phyloP scores from a whole-genome alignment of 1,140 invertebrate species.

The Drosophila setifemur region DNA sequence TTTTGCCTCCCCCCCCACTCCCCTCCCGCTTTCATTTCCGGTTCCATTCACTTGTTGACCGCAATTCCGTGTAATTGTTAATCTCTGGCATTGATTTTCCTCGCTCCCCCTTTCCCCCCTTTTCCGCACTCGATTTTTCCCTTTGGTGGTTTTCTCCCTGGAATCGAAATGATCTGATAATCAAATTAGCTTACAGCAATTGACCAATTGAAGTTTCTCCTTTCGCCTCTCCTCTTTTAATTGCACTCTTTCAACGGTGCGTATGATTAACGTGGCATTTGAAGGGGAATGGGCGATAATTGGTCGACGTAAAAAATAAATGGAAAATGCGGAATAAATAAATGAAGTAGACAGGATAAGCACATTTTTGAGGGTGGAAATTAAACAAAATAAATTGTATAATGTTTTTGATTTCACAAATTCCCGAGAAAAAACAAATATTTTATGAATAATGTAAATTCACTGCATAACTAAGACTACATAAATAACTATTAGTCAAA shows the following conservation, averaged over 20 bases:
- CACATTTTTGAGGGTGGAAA: background rate
- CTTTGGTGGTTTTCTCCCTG: background rate
- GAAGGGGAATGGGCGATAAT: background rate
- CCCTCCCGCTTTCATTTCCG: too few relatives aligned
- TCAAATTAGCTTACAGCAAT: conserved; percentile 55
- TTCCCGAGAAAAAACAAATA: too few relatives aligned
- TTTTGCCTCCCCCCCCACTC: background rate
- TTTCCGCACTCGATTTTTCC: background rate
- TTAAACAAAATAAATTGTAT: conserved; percentile 3
- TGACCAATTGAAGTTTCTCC: conserved; percentile 22
- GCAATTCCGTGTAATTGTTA: conserved; percentile 68
- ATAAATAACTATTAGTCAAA: too few relatives aligned
- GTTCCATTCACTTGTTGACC: conserved; percentile 48
- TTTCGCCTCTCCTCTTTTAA: conserved; percentile 18
- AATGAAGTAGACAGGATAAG: background rate
- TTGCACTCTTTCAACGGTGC: conserved; percentile 57
- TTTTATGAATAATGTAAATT: too few relatives aligned
- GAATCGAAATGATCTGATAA: conserved; percentile 39
- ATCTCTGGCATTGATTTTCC: conserved; percentile 70
- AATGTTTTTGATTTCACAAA: too few relatives aligned
- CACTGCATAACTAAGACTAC: too few relatives aligned
- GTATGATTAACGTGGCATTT: conserved; percentile 59
- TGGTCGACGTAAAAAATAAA: background rate
- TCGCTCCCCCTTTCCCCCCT: background rate
- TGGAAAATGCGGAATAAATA: background rate